Conservation (phyloP, 2,797 vertebrate species). For the Lagorchestes hirsutus region DNA sequence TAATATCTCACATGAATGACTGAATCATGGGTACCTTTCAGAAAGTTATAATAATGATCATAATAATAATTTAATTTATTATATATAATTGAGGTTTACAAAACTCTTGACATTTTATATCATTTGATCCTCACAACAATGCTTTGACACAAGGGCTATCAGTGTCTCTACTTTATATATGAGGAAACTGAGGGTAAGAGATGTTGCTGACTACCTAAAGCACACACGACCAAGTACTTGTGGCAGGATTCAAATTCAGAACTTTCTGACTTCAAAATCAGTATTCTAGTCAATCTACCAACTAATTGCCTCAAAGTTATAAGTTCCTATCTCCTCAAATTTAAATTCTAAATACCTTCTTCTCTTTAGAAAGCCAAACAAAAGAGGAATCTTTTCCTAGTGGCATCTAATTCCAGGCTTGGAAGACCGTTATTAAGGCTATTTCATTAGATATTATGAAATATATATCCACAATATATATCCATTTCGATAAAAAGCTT, state of each 20-base stretch:
- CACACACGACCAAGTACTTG: background rate
- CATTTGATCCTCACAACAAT: background rate
- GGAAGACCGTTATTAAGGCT: background rate
- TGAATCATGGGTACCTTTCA: background rate
- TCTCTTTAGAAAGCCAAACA: background rate
- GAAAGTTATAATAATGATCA: background rate
- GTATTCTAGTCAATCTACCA: background rate
- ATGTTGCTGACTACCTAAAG: background rate
- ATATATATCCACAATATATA: background rate
- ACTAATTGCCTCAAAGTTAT: background rate
- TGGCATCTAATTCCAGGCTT: background rate
- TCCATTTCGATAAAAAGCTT: background rate
- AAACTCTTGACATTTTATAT: background rate
- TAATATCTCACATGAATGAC: background rate
- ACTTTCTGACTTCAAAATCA: background rate
- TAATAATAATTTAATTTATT: background rate
- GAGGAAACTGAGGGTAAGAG: background rate
- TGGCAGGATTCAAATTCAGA: background rate
- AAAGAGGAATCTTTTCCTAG: background rate
- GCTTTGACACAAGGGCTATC: background rate
- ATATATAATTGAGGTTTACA: background rate
- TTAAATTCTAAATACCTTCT: background rate
- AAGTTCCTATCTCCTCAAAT: background rate
- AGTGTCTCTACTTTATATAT: background rate
- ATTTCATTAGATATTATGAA: background rate